These are phyloP conservation scores for Eremophila alpestris DNA, from an alignment of 2,797 vertebrate species.

Conservation along the genomic window DNA sequence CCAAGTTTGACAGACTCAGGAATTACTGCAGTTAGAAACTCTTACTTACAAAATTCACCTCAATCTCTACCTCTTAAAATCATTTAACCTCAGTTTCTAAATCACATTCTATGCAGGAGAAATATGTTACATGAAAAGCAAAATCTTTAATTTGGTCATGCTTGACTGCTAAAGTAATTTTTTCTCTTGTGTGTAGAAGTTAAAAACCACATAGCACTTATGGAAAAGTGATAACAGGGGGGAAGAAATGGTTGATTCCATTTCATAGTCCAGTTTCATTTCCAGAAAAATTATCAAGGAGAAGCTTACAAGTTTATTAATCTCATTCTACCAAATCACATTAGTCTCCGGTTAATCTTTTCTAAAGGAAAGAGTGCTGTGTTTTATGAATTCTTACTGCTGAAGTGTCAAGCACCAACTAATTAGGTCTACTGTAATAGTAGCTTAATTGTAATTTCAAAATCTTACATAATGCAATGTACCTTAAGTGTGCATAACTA, in stretches of 20 bases:
- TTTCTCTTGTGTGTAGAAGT: not conserved
- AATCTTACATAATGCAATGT: not conserved
- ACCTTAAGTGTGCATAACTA: not conserved
- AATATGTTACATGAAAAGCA: not conserved
- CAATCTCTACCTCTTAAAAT: not conserved
- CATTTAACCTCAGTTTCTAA: not conserved
- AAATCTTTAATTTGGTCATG: not conserved
- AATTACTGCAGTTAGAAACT: not conserved
- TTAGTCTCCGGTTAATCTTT: not conserved
- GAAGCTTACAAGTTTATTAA: not conserved
- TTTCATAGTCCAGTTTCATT: not conserved
- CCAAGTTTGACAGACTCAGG: not conserved
- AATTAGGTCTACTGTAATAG: not conserved
- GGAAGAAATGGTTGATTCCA: not conserved
- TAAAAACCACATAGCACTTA: not conserved
- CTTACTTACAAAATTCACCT: not conserved
- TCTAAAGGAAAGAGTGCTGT: not conserved
- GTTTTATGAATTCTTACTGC: not conserved
- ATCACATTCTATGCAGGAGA: not conserved
- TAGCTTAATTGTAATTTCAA: not conserved
- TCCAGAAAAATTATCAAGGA: not conserved
- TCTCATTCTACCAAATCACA: not conserved
- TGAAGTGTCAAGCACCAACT: not conserved
- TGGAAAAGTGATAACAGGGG: not conserved
- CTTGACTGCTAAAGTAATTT: not conserved